Percentiles rank a stretch among this genome's conserved stretches.
phyloP scores from a whole-genome alignment of 2,888 invertebrate genomes.

The Rambutsinella grinnellia region DNA sequence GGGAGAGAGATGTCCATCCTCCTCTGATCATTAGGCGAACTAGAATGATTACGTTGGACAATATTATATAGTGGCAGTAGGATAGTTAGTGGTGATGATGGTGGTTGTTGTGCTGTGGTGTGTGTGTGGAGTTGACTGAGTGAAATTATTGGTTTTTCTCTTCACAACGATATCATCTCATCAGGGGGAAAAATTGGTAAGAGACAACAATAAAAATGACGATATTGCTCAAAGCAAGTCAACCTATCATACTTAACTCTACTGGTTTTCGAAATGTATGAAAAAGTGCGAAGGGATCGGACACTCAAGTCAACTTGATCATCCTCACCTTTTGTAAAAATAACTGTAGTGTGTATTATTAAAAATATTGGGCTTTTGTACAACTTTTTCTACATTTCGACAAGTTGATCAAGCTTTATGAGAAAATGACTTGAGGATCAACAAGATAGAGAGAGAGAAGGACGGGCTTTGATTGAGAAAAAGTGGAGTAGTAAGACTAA shows the following conservation, averaged over 20 bases:
- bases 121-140: not conserved
- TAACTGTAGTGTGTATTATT: not conserved
- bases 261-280: not conserved
- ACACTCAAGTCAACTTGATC: not conserved
- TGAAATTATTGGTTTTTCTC: not conserved
- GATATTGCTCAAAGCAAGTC: not conserved
- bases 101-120: slow-evolving; percentile 10
- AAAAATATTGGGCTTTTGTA: no score
- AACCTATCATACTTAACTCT: not conserved
- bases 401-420: no score
- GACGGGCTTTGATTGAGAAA: not conserved
- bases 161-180: not conserved
- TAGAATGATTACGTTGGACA: not conserved
- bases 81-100: slow-evolving; percentile 4
- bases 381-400: no score
- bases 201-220: not conserved
- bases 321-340: not conserved
- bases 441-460: not conserved
- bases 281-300: not conserved
- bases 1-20: slow-evolving; percentile 42
- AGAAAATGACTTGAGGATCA: not conserved
- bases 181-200: not conserved
- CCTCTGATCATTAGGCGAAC: slow-evolving; percentile 13
- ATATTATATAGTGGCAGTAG: slow-evolving; percentile 13
- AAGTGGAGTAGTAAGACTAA: not conserved